These are phyloP conservation scores for Notocelia uddmanniana DNA, from an alignment of 2,888 invertebrate genomes.

Conservation along the genomic window DNA sequence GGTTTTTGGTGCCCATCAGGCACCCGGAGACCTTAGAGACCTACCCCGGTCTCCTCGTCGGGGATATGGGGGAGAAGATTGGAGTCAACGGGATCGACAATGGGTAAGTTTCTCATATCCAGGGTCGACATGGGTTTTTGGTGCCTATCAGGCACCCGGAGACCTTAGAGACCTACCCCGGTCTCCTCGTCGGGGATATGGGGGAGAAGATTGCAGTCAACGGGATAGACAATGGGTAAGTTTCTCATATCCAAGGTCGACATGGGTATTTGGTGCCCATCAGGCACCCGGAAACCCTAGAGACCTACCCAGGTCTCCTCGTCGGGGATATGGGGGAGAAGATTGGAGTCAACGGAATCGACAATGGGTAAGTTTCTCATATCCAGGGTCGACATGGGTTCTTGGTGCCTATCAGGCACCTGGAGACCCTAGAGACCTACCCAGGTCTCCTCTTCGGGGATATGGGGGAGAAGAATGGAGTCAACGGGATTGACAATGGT, in stretches of 20 bases:
- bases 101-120: constrained; percentile 87
- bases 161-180: constrained; percentile 92
- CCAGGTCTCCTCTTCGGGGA: constrained; percentile 96
- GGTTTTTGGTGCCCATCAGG: constrained; percentile 94
- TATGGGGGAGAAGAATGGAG: constrained; percentile 96
- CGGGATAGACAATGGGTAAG: constrained; percentile 96
- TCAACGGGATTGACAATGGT: constrained; percentile 98
- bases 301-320: constrained; percentile 92
- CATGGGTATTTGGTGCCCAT: constrained; percentile 96
- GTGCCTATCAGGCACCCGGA: constrained; percentile 93
- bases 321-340: constrained; percentile 98
- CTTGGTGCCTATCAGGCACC: constrained; percentile 93
- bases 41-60: constrained; percentile 94
- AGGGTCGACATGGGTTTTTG: constrained; percentile 96
- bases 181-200: constrained; percentile 95
- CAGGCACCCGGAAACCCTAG: constrained; percentile 90
- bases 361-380: constrained; percentile 94
- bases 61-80: constrained; percentile 97
- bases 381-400: constrained; percentile 96
- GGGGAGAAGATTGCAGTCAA: constrained; percentile 97
- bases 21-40: constrained; percentile 91
- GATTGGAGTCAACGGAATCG: constrained; percentile 95
- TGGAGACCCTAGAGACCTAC: constrained; percentile 90
- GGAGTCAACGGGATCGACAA: constrained; percentile 97
- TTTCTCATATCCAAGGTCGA: constrained; percentile 91